These are phyloP conservation scores for Erebia aethiops DNA, from an alignment of 2,888 invertebrate species.

Conservation along the genomic window DNA sequence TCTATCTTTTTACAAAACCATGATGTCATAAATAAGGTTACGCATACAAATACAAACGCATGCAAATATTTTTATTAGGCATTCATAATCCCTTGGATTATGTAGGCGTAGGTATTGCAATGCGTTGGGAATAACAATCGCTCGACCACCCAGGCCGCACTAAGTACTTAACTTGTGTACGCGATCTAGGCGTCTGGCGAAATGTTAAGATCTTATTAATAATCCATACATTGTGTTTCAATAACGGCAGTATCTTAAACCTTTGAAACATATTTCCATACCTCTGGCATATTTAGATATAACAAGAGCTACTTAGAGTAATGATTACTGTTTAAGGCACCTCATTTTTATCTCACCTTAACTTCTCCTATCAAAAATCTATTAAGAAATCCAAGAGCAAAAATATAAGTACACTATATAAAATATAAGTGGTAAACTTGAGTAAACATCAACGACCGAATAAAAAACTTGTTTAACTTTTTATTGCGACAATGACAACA, in stretches of 20 bases:
- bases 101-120: conserved; percentile 5
- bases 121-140: conserved; percentile 43
- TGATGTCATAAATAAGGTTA: neutral
- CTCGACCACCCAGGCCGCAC: conserved; percentile 48
- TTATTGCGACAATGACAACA: conserved; percentile 12
- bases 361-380: no score
- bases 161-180: conserved; percentile 15
- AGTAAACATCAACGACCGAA: conserved; percentile 1
- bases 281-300: neutral
- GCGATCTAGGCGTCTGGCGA: neutral
- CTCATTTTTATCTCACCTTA: no score
- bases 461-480: conserved; percentile 14
- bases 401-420: no score
- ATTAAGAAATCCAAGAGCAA: no score
- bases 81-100: neutral
- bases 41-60: no score
- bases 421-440: neutral
- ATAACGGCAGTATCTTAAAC: neutral
- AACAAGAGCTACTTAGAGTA: neutral
- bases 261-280: neutral
- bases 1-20: neutral
- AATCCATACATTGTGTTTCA: neutral
- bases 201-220: neutral
- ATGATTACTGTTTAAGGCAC: no score
- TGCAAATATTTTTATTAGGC: neutral